Evolutionary conservation across 2,113 vertebrate species (phyloP).

Genomic region (Helogale parvula): DNA sequence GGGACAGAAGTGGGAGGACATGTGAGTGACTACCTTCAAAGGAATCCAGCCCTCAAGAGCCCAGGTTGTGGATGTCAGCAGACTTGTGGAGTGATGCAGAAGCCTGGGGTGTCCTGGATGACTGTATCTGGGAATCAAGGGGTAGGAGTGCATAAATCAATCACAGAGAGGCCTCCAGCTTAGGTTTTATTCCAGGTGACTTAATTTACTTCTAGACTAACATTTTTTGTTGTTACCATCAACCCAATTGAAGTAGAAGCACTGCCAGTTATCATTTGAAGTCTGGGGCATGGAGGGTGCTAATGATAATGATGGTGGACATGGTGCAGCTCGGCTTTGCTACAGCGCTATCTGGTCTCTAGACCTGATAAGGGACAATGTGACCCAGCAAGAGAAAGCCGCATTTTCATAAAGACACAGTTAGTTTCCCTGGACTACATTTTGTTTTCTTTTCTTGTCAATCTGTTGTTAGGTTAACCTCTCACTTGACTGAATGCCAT

Average conservation of each 20-base stretch:
- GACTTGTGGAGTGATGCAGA: neutral
- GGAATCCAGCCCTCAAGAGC: neutral
- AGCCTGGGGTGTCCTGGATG: neutral
- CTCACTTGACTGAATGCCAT: neutral
- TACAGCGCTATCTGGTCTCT: neutral
- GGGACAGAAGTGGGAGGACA: neutral
- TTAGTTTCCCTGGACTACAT: neutral
- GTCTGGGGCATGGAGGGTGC: neutral
- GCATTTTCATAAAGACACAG: neutral
- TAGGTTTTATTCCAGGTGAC: neutral
- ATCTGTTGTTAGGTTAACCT: neutral
- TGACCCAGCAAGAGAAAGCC: neutral
- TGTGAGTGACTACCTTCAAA: neutral
- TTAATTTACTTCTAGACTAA: neutral
- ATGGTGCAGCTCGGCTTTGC: neutral
- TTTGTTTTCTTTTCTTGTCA: neutral
- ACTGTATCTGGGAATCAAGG: neutral
- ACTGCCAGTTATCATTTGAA: neutral
- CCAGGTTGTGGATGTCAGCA: neutral
- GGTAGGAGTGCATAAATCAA: neutral
- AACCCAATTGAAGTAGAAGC: neutral
- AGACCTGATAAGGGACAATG: neutral
- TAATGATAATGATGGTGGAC: neutral
- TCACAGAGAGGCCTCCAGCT: neutral
- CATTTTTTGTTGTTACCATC: neutral